Percentiles rank a stretch among this genome's conserved stretches.
These are phyloP conservation scores for Noctua comes DNA, from an alignment of 2,888 invertebrate genomes.

Conservation along the genomic window DNA sequence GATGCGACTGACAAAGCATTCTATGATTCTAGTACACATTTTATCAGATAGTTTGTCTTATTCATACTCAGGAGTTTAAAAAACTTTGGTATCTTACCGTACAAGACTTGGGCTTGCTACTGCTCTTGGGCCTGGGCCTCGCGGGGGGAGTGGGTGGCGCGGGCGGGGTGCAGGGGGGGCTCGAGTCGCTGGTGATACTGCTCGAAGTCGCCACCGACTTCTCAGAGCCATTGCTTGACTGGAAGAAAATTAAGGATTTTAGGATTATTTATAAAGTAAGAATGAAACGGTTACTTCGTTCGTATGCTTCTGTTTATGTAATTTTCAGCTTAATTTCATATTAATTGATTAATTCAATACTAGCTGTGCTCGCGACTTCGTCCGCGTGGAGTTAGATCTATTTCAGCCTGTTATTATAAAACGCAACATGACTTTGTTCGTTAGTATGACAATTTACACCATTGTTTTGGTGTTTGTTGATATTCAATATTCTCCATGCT, in stretches of 20 bases:
- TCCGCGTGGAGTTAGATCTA: no score
- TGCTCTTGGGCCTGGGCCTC: conserved; percentile 73
- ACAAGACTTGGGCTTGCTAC: conserved; percentile 75
- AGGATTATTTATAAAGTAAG: not conserved
- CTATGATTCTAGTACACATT: not conserved
- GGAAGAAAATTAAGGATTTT: conserved; percentile 51
- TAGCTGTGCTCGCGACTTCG: no score
- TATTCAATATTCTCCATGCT: not conserved
- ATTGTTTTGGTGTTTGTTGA: no score
- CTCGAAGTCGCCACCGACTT: conserved; percentile 77
- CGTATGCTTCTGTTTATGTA: not conserved
- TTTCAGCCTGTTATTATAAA: no score
- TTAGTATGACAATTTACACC: no score
- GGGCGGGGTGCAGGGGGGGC: conserved; percentile 87
- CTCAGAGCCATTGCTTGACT: conserved; percentile 86
- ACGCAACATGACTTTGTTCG: no score
- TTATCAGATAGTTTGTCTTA: not conserved
- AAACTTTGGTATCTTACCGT: conserved; percentile 74
- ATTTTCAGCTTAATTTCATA: not conserved
- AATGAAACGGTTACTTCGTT: not conserved
- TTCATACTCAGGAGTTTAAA: conserved; percentile 13
- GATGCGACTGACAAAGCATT: not conserved
- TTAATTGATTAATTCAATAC: not conserved
- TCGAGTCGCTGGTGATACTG: conserved; percentile 76
- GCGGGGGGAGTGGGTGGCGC: conserved; percentile 77